These are phyloP conservation scores for Plecturocebus donacophilus DNA, from an alignment of 2,113 vertebrate species.

Conservation along the genomic window DNA sequence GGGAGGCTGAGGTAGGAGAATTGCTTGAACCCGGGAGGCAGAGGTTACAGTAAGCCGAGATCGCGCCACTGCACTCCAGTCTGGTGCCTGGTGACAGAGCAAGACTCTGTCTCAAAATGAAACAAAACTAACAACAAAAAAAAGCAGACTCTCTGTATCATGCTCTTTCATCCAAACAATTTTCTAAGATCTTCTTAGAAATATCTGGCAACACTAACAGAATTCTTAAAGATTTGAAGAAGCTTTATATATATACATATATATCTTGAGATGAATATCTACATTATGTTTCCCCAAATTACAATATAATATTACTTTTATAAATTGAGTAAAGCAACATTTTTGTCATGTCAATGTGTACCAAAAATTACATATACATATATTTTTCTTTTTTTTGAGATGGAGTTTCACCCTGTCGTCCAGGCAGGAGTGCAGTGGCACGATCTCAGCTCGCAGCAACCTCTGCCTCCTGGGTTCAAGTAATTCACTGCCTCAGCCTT, in stretches of 20 bases:
- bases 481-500: not conserved
- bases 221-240: slow-evolving; percentile 5
- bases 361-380: slow-evolving; percentile 14
- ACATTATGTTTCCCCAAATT: not conserved
- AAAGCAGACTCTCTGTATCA: not conserved
- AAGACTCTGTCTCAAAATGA: no score
- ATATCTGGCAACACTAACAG: not conserved
- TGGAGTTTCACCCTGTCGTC: not conserved
- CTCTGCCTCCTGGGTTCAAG: not conserved
- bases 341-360: not conserved
- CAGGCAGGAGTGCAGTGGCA: not conserved
- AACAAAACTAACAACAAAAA: not conserved
- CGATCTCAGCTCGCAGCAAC: not conserved
- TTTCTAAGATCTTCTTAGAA: not conserved
- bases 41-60: no score
- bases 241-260: not conserved
- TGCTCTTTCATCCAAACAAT: not conserved
- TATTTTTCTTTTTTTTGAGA: not conserved
- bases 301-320: slow-evolving; percentile 30
- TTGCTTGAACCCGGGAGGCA: no score
- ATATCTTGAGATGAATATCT: not conserved
- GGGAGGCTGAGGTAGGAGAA: no score
- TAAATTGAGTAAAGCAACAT: slow-evolving; percentile 2
- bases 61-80: no score
- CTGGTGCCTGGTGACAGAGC: no score